Base-by-base conservation (phyloP, 2,888 invertebrate species). In the Apodemia zela region DNA sequence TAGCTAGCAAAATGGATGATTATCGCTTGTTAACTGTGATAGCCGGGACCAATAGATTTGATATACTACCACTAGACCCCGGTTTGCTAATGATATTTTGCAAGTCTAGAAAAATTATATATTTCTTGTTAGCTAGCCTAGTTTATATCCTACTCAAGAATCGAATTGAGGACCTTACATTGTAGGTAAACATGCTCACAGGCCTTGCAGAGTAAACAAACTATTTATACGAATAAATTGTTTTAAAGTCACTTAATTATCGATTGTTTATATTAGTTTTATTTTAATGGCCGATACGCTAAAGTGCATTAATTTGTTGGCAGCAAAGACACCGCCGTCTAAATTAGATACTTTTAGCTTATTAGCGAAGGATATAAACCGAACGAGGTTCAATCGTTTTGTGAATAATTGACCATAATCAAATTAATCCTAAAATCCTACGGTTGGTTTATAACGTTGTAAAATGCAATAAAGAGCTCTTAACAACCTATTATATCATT, bases 321-420 rank as follows among this genome's bases (percentile, higher is more conserved):
- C 80, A 79, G 84, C 89, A 90, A 91, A 89, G 91, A 89, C 80
- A 84, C 91, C 91, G 91, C 87, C 88, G 71, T 71, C 82, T 76
- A 89, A 90, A 89, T 91, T 87, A 89, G 89, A 85, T 87, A 85
- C 87, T 87, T 88, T 90, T 87, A 83, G 82, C 89, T 90, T 90
- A 91, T 91, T 91, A 90, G 85, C 84, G 85, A 81, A 75, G 76
- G 77, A 76, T 77, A 89, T 87, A 47, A 47, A 47, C 81, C 71
- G 79, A 87, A 84, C 83, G 83, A 84, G 84, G 68, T 71, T 78
- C 81, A 81, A 85, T 84, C 85, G 83, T 84, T 86, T 89, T 84
- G 86, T 89, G 88, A 89, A 89, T 91, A 91, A 91, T 90, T 91
- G 89, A 88, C 89, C 79, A 89, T 89, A 91, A 91, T 91, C 89